Evolutionary conservation across 2,888 invertebrate genomes (phyloP).

Genomic region (Aelia acuminata): DNA sequence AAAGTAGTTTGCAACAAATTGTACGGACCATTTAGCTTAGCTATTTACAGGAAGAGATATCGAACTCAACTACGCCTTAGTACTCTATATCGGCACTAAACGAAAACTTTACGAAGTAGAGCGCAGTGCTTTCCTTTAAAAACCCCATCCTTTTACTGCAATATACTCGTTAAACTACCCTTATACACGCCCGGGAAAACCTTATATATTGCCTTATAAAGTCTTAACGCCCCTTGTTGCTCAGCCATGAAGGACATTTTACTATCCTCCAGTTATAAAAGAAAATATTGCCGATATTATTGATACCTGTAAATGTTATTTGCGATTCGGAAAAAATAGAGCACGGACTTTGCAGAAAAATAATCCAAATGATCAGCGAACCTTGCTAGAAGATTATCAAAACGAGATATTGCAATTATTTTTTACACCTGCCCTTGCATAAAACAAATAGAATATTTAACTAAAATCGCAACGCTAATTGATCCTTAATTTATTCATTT

Average conservation of each 20-base stretch:
- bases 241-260: neutral
- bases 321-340: no score
- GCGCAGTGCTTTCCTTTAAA: constrained; percentile 36
- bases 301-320: neutral
- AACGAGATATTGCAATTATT: no score
- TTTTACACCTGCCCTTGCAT: no score
- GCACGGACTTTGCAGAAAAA: no score
- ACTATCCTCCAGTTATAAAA: neutral
- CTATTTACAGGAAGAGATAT: neutral
- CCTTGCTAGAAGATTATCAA: no score
- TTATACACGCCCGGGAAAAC: neutral
- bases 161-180: constrained; percentile 9
- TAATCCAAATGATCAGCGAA: no score
- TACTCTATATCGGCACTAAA: constrained; percentile 13
- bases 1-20: neutral
- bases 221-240: neutral
- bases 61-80: neutral
- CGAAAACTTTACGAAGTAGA: constrained; percentile 22
- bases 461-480: no score
- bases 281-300: neutral
- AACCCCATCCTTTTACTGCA: constrained; percentile 21
- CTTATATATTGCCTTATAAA: neutral
- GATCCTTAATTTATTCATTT: no score
- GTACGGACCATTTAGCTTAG: neutral
- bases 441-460: no score